Conservation (phyloP, 2,888 invertebrate species). For the Calephelis perditalis region DNA sequence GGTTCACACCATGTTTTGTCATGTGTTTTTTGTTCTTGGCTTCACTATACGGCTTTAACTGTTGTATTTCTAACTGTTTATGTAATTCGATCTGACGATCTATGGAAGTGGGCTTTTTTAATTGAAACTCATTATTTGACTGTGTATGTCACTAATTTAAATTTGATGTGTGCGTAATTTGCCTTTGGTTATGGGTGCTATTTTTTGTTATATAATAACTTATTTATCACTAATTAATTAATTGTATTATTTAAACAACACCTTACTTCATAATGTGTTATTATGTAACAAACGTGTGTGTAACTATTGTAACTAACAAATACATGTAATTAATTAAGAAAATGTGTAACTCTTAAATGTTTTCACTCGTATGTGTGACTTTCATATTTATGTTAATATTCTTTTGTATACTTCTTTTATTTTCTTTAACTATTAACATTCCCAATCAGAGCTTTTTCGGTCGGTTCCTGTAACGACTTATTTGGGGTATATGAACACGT, state of each 20-base stretch:
- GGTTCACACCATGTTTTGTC: constrained; percentile 59
- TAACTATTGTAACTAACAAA: constrained; percentile 29
- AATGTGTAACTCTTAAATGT: constrained; percentile 32
- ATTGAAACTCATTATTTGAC: constrained; percentile 43
- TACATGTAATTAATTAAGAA: constrained; percentile 31
- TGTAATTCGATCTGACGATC: constrained; percentile 62
- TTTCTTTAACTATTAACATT: constrained; percentile 41
- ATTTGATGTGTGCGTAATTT: constrained; percentile 76
- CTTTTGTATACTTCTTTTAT: constrained; percentile 27
- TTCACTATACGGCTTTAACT: constrained; percentile 60
- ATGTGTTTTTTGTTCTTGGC: constrained; percentile 42
- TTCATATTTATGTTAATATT: constrained; percentile 29
- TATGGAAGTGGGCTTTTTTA: constrained; percentile 62
- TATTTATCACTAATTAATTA: constrained; percentile 21
- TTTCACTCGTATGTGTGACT: constrained; percentile 36
- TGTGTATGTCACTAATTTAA: constrained; percentile 54
- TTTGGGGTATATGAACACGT: constrained; percentile 50
- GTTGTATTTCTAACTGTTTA: constrained; percentile 56
- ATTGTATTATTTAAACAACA: constrained; percentile 21
- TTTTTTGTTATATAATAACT: constrained; percentile 55
- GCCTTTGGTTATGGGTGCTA: constrained; percentile 59
- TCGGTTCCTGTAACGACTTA: constrained; percentile 52
- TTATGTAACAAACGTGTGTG: constrained; percentile 47
- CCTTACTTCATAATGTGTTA: constrained; percentile 38
- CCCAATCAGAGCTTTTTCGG: constrained; percentile 47